Conservation (phyloP, 2,113 vertebrate species). For the Anhinga rufa region DNA sequence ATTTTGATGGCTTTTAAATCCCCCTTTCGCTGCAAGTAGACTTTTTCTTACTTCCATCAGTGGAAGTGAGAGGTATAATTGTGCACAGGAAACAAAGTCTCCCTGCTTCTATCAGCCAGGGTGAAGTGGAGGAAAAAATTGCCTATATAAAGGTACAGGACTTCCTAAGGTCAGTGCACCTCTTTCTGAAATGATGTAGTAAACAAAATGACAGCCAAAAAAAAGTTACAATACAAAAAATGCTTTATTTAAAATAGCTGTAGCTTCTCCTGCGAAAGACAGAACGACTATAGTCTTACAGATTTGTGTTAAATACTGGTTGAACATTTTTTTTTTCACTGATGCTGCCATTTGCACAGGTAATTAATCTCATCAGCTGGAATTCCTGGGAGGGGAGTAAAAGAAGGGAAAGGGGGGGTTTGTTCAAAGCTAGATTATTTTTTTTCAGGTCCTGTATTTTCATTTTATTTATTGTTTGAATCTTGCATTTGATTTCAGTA, state of each 20-base stretch:
- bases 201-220: background rate
- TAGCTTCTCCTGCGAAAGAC: background rate
- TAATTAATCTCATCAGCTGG: background rate
- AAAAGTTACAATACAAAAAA: background rate
- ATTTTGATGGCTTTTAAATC: background rate
- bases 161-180: background rate
- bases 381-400: background rate
- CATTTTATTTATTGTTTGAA: slow-evolving; percentile 47
- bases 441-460: background rate
- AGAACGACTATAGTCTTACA: background rate
- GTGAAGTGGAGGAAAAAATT: background rate
- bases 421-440: background rate
- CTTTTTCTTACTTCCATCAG: background rate
- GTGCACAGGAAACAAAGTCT: background rate
- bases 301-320: background rate
- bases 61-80: background rate
- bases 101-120: background rate
- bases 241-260: background rate
- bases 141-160: background rate
- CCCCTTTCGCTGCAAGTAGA: background rate
- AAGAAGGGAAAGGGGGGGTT: background rate
- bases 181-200: background rate
- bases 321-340: background rate
- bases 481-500: slow-evolving; percentile 42
- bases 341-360: background rate